Percentiles rank a stretch among this genome's conserved stretches.
These are phyloP conservation scores for Gasterosteus nipponicus DNA, from an alignment of 2,113 vertebrate genomes.

Conservation along the genomic window DNA sequence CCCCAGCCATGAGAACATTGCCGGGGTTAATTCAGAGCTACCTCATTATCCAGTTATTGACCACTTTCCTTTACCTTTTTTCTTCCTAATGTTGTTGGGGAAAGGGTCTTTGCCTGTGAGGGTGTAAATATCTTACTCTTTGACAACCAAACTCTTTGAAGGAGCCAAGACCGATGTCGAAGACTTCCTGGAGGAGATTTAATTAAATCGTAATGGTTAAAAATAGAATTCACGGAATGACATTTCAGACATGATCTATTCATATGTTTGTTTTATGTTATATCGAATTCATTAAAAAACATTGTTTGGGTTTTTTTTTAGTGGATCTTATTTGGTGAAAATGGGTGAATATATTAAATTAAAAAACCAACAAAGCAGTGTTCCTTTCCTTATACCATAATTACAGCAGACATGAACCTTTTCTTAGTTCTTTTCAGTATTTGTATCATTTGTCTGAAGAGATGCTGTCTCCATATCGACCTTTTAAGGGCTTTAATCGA, in stretches of 20 bases:
- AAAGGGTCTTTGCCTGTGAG: slow-evolving; percentile 9
- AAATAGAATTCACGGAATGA: slow-evolving; percentile 3
- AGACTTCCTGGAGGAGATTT: slow-evolving; percentile 10
- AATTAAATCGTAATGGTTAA: slow-evolving; percentile 35
- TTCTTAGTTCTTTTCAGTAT: slow-evolving; percentile 40
- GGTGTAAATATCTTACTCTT: slow-evolving; percentile 22
- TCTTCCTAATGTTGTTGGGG: neutral
- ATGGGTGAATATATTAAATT: no score
- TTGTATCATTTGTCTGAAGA: slow-evolving; percentile 50
- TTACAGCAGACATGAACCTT: slow-evolving; percentile 21
- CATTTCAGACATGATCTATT: neutral
- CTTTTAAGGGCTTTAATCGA: slow-evolving; percentile 20
- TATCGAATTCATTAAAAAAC: slow-evolving; percentile 36
- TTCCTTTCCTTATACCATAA: neutral
- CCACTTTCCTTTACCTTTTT: slow-evolving; percentile 5
- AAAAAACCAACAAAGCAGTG: slow-evolving; percentile 6
- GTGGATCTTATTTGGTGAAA: slow-evolving; percentile 4
- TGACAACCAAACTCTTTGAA: slow-evolving; percentile 30
- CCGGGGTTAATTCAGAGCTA: slow-evolving; percentile 6
- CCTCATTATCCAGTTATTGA: slow-evolving; percentile 37
- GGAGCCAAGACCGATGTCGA: slow-evolving; percentile 4
- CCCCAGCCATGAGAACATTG: slow-evolving; percentile 1
- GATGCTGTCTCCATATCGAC: slow-evolving; percentile 15
- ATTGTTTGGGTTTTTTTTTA: neutral
- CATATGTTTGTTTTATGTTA: slow-evolving; percentile 1